Evolutionary conservation across 1,140 invertebrate genomes (phyloP).

Genomic region (Temnothorax nylanderi): DNA sequence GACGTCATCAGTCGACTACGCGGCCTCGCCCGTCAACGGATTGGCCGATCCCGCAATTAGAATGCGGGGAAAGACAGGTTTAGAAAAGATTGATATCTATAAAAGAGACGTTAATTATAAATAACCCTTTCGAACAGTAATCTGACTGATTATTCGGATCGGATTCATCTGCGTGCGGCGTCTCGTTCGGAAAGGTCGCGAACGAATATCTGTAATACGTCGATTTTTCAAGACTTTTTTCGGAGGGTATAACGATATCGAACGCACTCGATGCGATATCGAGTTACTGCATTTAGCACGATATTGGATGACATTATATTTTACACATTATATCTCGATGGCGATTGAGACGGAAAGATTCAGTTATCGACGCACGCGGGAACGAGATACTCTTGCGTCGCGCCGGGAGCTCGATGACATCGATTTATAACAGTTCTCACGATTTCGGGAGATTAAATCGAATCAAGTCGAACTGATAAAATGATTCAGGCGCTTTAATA

Average conservation of each 20-base stretch:
- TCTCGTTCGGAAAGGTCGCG: neutral
- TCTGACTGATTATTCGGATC: neutral
- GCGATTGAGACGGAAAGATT: neutral
- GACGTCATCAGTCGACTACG: neutral
- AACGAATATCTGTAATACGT: neutral
- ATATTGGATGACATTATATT: conserved; percentile 8
- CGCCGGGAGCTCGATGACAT: neutral
- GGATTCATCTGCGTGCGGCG: neutral
- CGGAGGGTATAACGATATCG: neutral
- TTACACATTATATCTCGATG: conserved; percentile 18
- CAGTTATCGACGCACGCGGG: neutral
- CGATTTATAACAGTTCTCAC: neutral
- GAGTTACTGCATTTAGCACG: neutral
- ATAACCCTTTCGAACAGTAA: neutral
- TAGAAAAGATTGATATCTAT: neutral
- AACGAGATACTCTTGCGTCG: neutral
- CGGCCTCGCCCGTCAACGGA: neutral
- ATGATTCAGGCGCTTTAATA: conserved; percentile 11
- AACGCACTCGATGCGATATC: neutral
- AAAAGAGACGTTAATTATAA: neutral
- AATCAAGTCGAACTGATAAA: conserved; percentile 2
- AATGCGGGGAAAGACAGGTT: neutral
- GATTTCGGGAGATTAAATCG: conserved; percentile 8
- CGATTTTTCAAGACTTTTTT: neutral
- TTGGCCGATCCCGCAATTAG: neutral